Percentiles rank a stretch among this genome's conserved stretches.
phyloP scores from a whole-genome alignment of 92 coral and sea anemone genomes.

The Umimayanthus chanpuru region DNA sequence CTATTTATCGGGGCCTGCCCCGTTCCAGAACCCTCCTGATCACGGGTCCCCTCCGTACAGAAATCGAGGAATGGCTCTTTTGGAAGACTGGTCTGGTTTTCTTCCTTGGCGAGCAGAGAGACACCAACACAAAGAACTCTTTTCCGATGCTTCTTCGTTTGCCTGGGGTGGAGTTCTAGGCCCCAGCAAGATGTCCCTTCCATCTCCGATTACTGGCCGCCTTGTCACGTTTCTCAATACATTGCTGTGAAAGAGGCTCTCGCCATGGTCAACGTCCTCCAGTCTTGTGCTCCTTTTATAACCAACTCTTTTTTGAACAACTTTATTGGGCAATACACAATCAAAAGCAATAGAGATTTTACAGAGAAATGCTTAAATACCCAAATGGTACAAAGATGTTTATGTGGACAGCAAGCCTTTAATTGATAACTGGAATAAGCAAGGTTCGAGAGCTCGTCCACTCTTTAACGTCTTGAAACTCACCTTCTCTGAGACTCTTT shows the following conservation, averaged over 20 bases:
- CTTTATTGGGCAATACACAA: too few species aligned
- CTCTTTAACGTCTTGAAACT: neutral
- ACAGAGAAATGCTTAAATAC: neutral
- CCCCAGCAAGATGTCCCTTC: neutral
- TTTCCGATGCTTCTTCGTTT: slow-evolving; percentile 45
- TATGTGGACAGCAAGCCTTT: neutral
- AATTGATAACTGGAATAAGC: neutral
- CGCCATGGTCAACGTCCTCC: slow-evolving; percentile 30
- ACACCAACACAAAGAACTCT: slow-evolving; percentile 29
- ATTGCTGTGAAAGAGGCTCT: slow-evolving; percentile 18
- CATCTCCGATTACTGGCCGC: slow-evolving; percentile 8
- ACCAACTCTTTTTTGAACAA: neutral
- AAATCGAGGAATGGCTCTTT: slow-evolving; percentile 39
- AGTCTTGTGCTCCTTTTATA: slow-evolving; percentile 9
- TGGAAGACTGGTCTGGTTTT: slow-evolving; percentile 34
- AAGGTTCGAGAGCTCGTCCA: slow-evolving; percentile 3
- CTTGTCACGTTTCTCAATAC: neutral
- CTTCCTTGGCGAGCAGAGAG: slow-evolving; percentile 48
- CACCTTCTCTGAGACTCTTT: slow-evolving; percentile 6
- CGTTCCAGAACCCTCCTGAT: neutral
- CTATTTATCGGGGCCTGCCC: slow-evolving; percentile 8
- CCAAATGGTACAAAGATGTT: neutral
- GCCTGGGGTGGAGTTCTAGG: slow-evolving; percentile 48
- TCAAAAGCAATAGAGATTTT: too few species aligned
- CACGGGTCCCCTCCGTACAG: neutral